These are phyloP conservation scores for Camelus bactrianus DNA, from an alignment of 2,113 vertebrate species.

Conservation along the genomic window DNA sequence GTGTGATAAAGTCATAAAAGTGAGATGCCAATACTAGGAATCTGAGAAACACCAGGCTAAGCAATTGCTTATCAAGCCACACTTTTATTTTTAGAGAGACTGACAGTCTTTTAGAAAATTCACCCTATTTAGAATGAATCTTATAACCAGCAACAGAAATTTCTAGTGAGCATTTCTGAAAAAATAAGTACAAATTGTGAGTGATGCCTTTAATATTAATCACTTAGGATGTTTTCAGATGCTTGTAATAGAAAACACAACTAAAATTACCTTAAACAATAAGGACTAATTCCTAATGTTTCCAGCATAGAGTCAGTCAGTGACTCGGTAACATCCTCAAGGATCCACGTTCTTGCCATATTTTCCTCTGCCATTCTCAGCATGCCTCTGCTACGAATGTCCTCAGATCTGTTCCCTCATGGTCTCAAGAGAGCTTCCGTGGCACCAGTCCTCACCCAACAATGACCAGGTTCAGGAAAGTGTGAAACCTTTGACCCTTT, in stretches of 20 bases:
- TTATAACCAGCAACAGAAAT: conserved; percentile 11
- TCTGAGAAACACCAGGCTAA: background rate
- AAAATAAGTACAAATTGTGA: background rate
- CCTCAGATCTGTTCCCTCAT: background rate
- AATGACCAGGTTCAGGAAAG: conserved; percentile 9
- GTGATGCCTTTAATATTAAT: background rate
- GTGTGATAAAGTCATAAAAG: conserved; percentile 32
- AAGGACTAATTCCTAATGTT: background rate
- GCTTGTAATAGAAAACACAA: background rate
- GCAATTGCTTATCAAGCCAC: background rate
- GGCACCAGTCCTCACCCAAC: background rate
- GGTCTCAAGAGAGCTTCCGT: background rate
- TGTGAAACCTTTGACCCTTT: background rate
- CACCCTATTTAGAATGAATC: conserved; percentile 2
- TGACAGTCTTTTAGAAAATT: background rate
- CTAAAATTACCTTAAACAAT: background rate
- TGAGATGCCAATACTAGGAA: conserved; percentile 14
- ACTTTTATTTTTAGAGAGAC: conserved; percentile 22
- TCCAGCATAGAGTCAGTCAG: background rate
- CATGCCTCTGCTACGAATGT: background rate
- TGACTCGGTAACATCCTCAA: background rate
- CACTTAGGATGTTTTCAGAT: conserved; percentile 8
- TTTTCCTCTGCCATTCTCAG: background rate
- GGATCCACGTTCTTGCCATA: background rate
- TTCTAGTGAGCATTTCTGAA: conserved; percentile 16